These are phyloP conservation scores for Sebastolobus altivelis DNA, from an alignment of 2,797 vertebrate species.

Conservation along the genomic window DNA sequence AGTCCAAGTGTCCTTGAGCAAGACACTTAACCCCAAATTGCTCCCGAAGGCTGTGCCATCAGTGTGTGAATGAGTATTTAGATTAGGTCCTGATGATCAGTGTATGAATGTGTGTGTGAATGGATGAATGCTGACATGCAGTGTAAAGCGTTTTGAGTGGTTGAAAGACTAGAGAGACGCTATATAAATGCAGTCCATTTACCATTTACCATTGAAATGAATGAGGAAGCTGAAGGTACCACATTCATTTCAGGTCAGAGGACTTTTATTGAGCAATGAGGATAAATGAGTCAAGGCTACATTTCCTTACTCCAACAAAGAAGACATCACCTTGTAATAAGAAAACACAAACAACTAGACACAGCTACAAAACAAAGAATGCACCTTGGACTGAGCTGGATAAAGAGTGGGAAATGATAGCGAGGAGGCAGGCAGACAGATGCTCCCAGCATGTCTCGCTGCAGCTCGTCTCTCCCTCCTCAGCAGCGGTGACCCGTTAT, in stretches of 20 bases:
- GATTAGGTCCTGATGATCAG: too few species aligned
- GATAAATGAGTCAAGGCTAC: background rate
- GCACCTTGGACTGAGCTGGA: background rate
- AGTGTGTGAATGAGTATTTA: too few species aligned
- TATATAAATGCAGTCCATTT: too few species aligned
- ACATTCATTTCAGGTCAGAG: background rate
- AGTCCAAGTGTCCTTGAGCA: too few species aligned
- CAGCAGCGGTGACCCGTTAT: constrained; percentile 64
- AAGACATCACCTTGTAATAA: constrained; percentile 8
- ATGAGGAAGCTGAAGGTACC: background rate
- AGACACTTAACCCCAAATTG: too few species aligned
- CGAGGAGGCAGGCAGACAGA: constrained; percentile 38
- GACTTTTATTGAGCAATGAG: background rate
- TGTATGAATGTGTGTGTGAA: too few species aligned
- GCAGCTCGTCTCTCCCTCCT: constrained; percentile 41
- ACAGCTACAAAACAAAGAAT: background rate
- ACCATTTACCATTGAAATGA: background rate
- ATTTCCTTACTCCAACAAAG: background rate
- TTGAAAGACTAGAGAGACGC: too few species aligned
- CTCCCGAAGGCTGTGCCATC: too few species aligned
- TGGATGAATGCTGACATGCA: too few species aligned
- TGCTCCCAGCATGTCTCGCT: constrained; percentile 37
- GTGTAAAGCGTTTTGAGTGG: too few species aligned
- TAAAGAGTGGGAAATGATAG: background rate
- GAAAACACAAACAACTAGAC: background rate